Base-by-base conservation (phyloP, 2,888 invertebrate species). In the Glyphotaelius pellucidus region DNA sequence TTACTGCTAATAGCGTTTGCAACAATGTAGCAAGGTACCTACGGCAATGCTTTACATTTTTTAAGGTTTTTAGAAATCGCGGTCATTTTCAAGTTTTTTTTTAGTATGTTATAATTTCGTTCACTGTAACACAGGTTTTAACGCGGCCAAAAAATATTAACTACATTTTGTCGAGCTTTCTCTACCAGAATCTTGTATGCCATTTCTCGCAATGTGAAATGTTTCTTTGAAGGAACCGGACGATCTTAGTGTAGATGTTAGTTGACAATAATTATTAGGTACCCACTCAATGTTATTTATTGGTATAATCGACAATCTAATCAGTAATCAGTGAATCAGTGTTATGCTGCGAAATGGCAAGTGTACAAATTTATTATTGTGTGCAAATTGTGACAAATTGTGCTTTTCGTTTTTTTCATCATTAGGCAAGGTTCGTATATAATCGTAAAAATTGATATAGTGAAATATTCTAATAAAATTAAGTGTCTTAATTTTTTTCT, bases 1-100 rank as follows among this genome's bases (percentile, higher is more conserved):
- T 90, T 83, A 90, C 85, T 84, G 90, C 85, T 85, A 90, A 90
- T 84, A 85, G 85, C 79, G 25, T 90, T 84, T 85, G 30, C 83
- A 90, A 85, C 85, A 85, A 90, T 83, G 90, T 38, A 42, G 52
- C 25, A 67, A 67, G 67, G 67, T 67, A 67, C 67, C 67, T 67
- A 67, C n/a, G 90, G 42, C 25, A 15, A 30, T 83, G 81, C 83
- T 90, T 90, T 90, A 90, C 15, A 14, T 81, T 87, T 85, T 87
- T 87, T 87, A 87, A 87, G 67, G 14, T 86, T 67, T 47, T 42
- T 42, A 35, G 86, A 86, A 86, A 86, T 86, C 42, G 42, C 86
- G 42, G 86, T 47, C n/a, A 25, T 25, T 85, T 85, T 5, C 30
- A 42, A 85, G n/a, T 25, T 38, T 42, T 85, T 85, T 85, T 85